Evolutionary conservation across 2,113 vertebrate species (phyloP), one percentile per base, ranked within the genome.

Genomic region (Anoplopoma fimbria): DNA sequence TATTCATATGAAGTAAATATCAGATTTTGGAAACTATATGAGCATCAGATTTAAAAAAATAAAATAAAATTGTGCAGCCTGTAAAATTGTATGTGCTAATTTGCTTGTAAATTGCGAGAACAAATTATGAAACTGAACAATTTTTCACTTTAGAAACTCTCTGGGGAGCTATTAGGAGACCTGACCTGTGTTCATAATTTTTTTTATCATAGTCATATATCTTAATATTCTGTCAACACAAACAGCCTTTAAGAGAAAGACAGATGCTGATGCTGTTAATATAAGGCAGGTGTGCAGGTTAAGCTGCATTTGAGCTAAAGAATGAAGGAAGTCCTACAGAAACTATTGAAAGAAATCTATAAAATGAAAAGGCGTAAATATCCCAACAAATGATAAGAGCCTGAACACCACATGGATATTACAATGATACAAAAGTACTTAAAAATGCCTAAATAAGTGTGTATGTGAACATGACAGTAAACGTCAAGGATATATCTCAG

Each of bases 71-170:
- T n/a, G 4, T 29, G 31, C 53, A 40, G 45, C 9, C 40, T 33
- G 21, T 69, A 34, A 27, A 62, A 33, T 2, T 2, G 21, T 15
- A 64, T 47, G 45, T 12, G 25, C 17, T 21, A 1, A 49, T 49
- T 9, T 49, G 45, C 61, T 73, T 81, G 12, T 49, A 58, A 80
- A 79, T 71, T 21, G n/a, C 2, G 12, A 40, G 33, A 57, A 34
- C 31, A 9, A 42, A 61, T 10, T 53, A 23, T 29, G 9, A 8
- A 63, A 53, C 27, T 8, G 9, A 42, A n/a, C 2, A 38, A 9
- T 29, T 38, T 2, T 25, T 60, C 0, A 34, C 14, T 15, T 17
- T 38, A 33, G 19, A 27, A 58, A 72, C 3, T 1, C n/a, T 63
- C 40, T 0, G 4, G 25, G 5, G 14, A 55, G 4, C 25, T 8